These are phyloP conservation scores for Therioaphis trifolii DNA, from an alignment of 2,888 invertebrate genomes.

Conservation along the genomic window DNA sequence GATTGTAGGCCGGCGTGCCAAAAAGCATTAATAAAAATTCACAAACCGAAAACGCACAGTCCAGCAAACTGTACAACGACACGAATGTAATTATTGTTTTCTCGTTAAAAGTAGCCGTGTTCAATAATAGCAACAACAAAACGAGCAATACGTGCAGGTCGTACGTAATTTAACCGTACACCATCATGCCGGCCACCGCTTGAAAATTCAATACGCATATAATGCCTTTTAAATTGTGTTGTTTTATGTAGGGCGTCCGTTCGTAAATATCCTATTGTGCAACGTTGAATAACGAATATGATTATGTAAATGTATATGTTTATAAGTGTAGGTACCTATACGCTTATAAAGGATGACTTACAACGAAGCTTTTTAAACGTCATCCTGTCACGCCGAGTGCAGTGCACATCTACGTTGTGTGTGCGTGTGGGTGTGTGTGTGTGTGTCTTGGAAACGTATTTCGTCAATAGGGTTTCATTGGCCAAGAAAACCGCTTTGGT, in stretches of 20 bases:
- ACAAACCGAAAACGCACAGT: no score
- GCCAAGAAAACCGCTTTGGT: neutral
- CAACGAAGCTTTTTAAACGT: neutral
- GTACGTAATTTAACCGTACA: neutral
- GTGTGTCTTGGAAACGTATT: constrained; percentile 1
- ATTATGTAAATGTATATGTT: neutral
- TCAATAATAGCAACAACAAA: no score
- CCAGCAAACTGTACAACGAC: no score
- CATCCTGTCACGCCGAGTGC: neutral
- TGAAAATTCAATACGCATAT: neutral
- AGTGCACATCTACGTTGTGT: neutral
- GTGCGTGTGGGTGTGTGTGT: neutral
- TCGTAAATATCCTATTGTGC: neutral
- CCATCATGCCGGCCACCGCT: neutral
- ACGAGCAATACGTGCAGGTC: neutral
- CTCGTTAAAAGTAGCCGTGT: no score
- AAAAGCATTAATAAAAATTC: no score
- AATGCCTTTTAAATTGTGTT: neutral
- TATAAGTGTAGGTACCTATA: neutral
- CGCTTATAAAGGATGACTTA: neutral
- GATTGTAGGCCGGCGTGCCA: no score
- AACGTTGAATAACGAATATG: neutral
- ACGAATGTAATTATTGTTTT: no score
- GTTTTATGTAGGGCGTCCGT: neutral
- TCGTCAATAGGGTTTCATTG: neutral